Evolutionary conservation across 2,113 vertebrate species (phyloP), one percentile per base, ranked within the genome.

Genomic region (Alethe castanea): DNA sequence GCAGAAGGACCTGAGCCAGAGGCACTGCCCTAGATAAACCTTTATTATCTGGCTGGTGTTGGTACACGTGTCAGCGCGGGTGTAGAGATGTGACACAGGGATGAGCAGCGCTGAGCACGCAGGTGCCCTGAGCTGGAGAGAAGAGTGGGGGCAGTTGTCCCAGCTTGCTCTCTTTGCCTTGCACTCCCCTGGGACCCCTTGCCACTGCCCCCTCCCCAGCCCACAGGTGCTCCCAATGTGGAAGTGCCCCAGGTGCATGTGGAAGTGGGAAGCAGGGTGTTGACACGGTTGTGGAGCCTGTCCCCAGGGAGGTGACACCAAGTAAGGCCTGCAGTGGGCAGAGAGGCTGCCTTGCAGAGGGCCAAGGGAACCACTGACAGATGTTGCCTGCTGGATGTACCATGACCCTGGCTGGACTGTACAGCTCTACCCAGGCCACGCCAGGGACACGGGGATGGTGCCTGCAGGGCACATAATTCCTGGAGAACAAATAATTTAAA

Each of bases 31-130:
- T 45, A 33, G 79, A 73, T 90, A 91, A 83, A 93, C 73, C 36
- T 91, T 97, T 97, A 97, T 97, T 97, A 71, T 81, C 91, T 86
- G 57, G 72, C 93, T 94, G 86, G 94, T 96, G 88, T 73, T 61
- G 83, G 66, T 92, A 97, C 81, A 94, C 3, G 13, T 79, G 89
- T 90, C 89, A 91, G 56, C 23, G 8, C 8, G 0, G 64, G 85
- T 94, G 86, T 78, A 71, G 70, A 80, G 76, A 91, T 2, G 94
- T 88, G 90, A 83, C 12, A 56, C 62, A 80, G 59, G 53, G 38
- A 35, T 3, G 1, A 77, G 74, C 1, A 1, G 67, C 5, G 1
- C 81, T 57, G 92, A 82, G 74, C 81, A 83, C 24, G 0, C 3
- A 0, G 25, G 76, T 47, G 66, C 66, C 77, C 81, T 4, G 11